Evolutionary conservation across 2,113 vertebrate genomes (phyloP).

Genomic region (Corynorhinus townsendii): DNA sequence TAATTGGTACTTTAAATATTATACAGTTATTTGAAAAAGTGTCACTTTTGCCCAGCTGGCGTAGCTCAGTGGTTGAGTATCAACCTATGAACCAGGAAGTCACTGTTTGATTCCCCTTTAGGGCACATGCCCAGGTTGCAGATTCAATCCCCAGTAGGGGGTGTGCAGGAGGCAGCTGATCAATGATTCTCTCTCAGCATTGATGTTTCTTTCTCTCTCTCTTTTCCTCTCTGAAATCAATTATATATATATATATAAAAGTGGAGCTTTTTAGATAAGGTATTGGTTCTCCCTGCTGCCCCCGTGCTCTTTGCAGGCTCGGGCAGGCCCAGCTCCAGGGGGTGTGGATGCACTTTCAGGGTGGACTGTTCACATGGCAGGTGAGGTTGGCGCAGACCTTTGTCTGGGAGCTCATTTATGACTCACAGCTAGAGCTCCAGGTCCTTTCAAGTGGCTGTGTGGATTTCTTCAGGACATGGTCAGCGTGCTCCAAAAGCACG

Average conservation of each 20-base stretch:
- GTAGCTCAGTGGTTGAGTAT: too few relatives aligned
- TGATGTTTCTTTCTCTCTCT: too few relatives aligned
- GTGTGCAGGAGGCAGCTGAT: too few relatives aligned
- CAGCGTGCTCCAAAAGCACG: background rate
- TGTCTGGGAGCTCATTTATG: background rate
- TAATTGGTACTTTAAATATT: background rate
- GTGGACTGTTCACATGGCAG: fast-evolving
- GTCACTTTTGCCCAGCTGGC: too few relatives aligned
- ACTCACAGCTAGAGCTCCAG: too few relatives aligned
- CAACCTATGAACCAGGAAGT: too few relatives aligned
- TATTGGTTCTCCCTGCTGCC: background rate
- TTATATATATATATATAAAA: background rate
- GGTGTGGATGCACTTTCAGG: background rate
- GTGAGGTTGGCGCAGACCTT: too few relatives aligned
- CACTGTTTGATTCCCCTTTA: too few relatives aligned
- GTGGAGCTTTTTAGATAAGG: background rate
- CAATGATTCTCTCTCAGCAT: too few relatives aligned
- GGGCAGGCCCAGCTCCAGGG: background rate
- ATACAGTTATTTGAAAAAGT: background rate
- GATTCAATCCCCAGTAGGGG: too few relatives aligned
- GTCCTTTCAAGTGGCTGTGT: background rate
- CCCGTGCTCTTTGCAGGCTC: background rate
- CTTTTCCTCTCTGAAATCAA: too few relatives aligned
- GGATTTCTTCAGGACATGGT: background rate
- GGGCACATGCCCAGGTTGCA: too few relatives aligned